Conservation (phyloP, 2,113 vertebrate species). For the Rostratula benghalensis region DNA sequence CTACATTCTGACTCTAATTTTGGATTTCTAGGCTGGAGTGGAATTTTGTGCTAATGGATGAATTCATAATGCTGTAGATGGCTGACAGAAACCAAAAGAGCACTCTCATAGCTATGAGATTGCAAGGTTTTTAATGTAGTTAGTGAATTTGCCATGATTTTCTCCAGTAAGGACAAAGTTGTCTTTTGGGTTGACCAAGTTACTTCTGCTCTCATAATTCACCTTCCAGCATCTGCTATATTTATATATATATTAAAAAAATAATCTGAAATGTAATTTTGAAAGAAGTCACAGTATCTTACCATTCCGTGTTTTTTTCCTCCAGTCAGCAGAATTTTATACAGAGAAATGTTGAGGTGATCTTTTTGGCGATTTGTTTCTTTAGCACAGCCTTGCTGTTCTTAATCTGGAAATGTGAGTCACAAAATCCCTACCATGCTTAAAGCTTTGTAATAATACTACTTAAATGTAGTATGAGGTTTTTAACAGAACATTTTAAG, state of each 20-base stretch:
- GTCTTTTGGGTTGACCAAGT: neutral
- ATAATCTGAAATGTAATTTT: neutral
- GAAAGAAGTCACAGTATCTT: neutral
- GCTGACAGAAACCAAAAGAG: neutral
- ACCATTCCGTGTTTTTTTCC: neutral
- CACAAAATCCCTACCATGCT: neutral
- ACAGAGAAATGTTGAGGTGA: neutral
- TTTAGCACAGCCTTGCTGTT: slow-evolving; percentile 1
- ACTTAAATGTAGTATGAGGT: neutral
- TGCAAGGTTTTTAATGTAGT: neutral
- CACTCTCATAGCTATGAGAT: accelerated
- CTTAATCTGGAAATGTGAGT: neutral
- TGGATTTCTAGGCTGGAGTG: neutral
- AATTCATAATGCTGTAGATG: neutral
- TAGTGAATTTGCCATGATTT: neutral
- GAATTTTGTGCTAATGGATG: neutral
- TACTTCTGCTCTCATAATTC: neutral
- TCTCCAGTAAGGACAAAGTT: neutral
- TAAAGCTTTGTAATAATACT: slow-evolving; percentile 3
- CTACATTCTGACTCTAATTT: neutral
- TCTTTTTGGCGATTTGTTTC: slow-evolving; percentile 24
- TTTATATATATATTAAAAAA: neutral
- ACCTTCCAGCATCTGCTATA: neutral
- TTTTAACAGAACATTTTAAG: neutral
- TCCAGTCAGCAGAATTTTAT: neutral